phyloP scores from a whole-genome alignment of 2,113 vertebrate genomes.

The Suncus etruscus region DNA sequence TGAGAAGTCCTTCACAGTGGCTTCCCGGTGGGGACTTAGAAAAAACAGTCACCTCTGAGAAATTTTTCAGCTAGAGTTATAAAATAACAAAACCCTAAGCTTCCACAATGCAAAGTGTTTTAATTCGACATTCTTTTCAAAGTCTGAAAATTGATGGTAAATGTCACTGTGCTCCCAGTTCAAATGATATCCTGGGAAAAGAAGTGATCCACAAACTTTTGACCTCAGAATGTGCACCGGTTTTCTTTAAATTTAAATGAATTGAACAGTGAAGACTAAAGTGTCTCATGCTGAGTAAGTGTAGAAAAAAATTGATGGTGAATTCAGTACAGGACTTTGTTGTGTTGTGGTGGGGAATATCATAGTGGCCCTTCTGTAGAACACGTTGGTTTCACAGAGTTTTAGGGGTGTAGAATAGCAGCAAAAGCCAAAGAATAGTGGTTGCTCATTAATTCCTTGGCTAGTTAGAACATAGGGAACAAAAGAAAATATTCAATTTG shows the following conservation, averaged over 20 bases:
- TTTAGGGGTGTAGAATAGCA: not conserved
- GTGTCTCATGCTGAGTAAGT: not conserved
- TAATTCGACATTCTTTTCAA: not conserved
- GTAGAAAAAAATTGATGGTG: not conserved
- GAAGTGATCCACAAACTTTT: not conserved
- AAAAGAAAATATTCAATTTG: not conserved
- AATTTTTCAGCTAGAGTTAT: slow-evolving; percentile 63
- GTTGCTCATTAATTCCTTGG: not conserved
- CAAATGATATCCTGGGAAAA: not conserved
- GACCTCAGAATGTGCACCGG: not conserved
- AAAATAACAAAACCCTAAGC: slow-evolving; percentile 60
- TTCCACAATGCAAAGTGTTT: slow-evolving; percentile 42
- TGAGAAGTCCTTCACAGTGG: slow-evolving; percentile 44
- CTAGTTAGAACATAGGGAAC: not conserved
- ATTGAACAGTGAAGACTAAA: not conserved
- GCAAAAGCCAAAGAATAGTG: not conserved
- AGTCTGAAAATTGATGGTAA: slow-evolving; percentile 34
- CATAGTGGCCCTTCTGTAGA: not conserved
- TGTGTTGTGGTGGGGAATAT: not conserved
- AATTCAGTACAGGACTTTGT: not conserved
- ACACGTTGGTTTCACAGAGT: not conserved
- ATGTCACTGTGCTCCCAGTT: not conserved
- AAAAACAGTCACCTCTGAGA: slow-evolving; percentile 53
- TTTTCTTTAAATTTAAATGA: slow-evolving; percentile 54
- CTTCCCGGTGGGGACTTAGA: slow-evolving; percentile 15